Evolutionary conservation across 2,113 vertebrate species (phyloP).

Genomic region (Bubalus kerabau): DNA sequence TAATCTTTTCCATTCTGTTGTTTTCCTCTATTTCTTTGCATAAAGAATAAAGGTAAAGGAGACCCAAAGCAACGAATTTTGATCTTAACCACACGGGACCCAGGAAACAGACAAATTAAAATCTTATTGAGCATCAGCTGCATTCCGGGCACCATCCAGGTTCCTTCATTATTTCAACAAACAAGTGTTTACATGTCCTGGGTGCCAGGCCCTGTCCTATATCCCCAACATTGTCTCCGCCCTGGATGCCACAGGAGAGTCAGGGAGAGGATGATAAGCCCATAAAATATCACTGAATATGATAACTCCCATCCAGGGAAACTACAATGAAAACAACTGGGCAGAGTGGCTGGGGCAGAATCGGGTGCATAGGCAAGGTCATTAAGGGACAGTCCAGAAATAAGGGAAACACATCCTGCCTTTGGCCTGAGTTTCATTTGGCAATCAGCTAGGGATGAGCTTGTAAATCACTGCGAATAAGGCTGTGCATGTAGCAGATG

Average conservation of each 20-base stretch:
- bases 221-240: not conserved
- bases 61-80: not conserved
- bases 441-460: not conserved
- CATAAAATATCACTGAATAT: not conserved
- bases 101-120: not conserved
- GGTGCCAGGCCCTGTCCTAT: not conserved
- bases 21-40: no score
- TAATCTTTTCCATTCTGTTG: no score
- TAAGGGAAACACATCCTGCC: no score
- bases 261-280: not conserved
- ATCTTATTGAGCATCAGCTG: not conserved
- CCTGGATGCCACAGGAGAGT: not conserved
- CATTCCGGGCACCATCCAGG: no score
- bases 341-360: not conserved
- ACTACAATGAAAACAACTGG: not conserved
- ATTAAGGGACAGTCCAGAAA: no score
- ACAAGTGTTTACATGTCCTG: not conserved
- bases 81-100: not conserved
- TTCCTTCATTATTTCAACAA: not conserved
- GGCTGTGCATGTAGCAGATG: not conserved
- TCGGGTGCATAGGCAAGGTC: accelerated
- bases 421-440: not conserved
- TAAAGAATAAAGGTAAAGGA: not conserved
- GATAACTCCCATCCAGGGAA: not conserved
- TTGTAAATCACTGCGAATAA: not conserved